phyloP scores from a whole-genome alignment of 2,888 invertebrate genomes.

The Epirrita christyi region DNA sequence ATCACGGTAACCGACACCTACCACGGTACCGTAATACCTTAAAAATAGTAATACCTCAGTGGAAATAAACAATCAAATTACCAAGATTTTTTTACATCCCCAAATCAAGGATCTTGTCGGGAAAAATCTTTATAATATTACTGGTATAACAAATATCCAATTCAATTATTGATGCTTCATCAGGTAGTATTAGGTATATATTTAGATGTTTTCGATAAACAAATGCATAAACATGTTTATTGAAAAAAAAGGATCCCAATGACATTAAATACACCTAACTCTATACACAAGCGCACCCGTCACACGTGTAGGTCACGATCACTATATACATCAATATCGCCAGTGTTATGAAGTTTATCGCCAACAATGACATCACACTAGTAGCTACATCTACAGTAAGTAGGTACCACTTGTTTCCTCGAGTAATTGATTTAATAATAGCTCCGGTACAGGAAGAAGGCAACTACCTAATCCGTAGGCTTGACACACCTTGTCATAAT shows the following conservation, averaged over 20 bases:
- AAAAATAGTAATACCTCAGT: too few species aligned
- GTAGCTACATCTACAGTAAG: too few species aligned
- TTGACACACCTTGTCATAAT: constrained; percentile 2
- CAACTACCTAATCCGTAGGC: constrained; percentile 5
- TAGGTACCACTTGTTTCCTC: too few species aligned
- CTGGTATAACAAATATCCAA: neutral
- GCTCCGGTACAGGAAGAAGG: constrained; percentile 16
- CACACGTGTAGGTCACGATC: neutral
- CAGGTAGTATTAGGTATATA: too few species aligned
- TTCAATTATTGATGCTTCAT: neutral
- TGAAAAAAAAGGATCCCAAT: neutral
- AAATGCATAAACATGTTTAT: neutral
- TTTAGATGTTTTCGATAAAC: too few species aligned
- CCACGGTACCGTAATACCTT: too few species aligned
- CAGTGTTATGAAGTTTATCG: too few species aligned
- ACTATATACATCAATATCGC: neutral
- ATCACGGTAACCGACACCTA: too few species aligned
- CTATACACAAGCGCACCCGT: neutral
- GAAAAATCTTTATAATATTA: neutral
- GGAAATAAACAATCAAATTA: too few species aligned
- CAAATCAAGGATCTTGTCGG: too few species aligned
- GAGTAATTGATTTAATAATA: constrained; percentile 8
- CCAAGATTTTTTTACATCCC: too few species aligned
- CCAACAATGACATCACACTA: too few species aligned
- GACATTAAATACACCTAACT: neutral